Base-by-base conservation (phyloP, 2,113 vertebrate species). In the Alligator sinensis region DNA sequence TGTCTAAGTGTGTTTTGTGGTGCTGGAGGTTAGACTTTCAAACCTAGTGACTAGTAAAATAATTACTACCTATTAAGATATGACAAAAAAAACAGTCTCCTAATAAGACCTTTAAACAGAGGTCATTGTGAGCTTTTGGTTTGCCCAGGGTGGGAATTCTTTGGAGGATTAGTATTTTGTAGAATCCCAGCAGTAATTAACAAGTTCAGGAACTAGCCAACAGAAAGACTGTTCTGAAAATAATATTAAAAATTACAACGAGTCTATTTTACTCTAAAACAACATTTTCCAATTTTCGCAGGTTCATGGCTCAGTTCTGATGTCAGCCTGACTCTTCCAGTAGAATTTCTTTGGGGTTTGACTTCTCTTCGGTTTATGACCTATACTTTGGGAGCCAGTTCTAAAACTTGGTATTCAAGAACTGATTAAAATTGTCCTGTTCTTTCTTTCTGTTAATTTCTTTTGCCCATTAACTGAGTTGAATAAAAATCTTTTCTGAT, bases 1-100 rank as follows among this genome's bases (percentile, higher is more conserved):
- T 97, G 7, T 47, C 91, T 93, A 82, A 17, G 28, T 95, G 92
- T 80, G 94, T 93, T 97, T 94, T 70, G 77, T 92, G 91, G 91
- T 90, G 90, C 80, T 79, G 85, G 87, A 96, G 80, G 70, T 94
- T 95, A 88, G 75, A 82, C 87, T 87, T 94, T 60, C 24, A 0
- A 82, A 87, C 77, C 79, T 87, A 87, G 59, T 87, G 68, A 77
- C 63, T 58, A 34, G 38, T 54, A 82, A 63, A 77, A 82, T 57
- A 61, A 72, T 84, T 84, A 9, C 55, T 62, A 8, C 82, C 88
- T n/a, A 4, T 11, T 47, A 61, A 4, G 2, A 19, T 95, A 47
- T 47, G 47, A 47, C 47, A 47, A 47, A 47, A 47, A 38, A 47
- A 47, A 47, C 9, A 9, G 47, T 74, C 70, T 22, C 21, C 24